phyloP scores from a whole-genome alignment of 2,888 invertebrate genomes.

The Sussaba pulchella region DNA sequence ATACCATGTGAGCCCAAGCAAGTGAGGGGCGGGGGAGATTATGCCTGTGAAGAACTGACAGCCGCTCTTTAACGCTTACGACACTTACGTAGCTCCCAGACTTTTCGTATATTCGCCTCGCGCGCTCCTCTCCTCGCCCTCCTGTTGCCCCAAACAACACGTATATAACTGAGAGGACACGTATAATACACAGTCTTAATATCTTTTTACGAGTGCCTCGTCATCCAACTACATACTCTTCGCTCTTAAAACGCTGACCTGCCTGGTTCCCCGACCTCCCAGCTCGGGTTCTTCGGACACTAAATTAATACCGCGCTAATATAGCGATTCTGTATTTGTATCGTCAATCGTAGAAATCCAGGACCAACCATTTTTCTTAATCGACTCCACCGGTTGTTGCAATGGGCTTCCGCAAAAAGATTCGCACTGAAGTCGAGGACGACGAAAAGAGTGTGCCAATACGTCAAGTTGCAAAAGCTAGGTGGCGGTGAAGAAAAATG shows the following conservation, averaged over 20 bases:
- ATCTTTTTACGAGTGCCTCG: constrained; percentile 65
- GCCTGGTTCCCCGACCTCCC: constrained; percentile 37
- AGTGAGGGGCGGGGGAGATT: constrained; percentile 54
- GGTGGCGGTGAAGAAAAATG: too few relatives aligned
- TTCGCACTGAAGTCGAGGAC: background rate
- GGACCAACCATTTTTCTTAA: background rate
- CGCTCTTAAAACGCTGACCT: constrained; percentile 59
- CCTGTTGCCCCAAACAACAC: background rate
- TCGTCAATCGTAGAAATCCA: background rate
- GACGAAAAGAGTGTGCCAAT: background rate
- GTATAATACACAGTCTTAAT: constrained; percentile 49
- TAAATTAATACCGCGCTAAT: constrained; percentile 34
- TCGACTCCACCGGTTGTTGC: background rate
- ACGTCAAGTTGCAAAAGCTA: background rate
- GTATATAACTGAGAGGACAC: constrained; percentile 34
- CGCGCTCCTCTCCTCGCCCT: too few relatives aligned
- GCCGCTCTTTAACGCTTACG: constrained; percentile 72
- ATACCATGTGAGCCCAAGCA: constrained; percentile 26
- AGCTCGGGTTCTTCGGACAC: constrained; percentile 52
- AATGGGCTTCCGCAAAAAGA: background rate
- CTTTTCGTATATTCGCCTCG: constrained; percentile 20
- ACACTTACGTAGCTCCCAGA: constrained; percentile 66
- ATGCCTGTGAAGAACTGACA: constrained; percentile 69
- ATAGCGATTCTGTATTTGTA: constrained; percentile 26
- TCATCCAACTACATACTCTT: constrained; percentile 52